Evolutionary conservation across 2,113 vertebrate genomes (phyloP), one percentile per base, ranked within the genome.

Genomic region (Cryptotis parvus): DNA sequence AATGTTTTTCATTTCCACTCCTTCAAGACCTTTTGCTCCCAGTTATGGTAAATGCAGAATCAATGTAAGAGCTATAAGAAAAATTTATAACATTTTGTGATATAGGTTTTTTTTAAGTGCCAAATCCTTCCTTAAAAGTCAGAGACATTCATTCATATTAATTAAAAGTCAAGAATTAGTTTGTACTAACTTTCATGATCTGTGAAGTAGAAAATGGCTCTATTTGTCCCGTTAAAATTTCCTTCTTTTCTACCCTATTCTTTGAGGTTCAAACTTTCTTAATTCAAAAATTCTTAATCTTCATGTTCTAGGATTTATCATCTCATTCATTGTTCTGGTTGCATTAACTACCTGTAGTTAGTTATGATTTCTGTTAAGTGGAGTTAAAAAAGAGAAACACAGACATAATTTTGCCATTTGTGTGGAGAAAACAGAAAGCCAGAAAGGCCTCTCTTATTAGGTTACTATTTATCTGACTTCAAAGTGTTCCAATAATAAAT

Each of bases 391-490:
- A 98, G 95, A 97, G 91, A 96, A 90, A 80, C 94, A 95, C 97
- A 99, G 98, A 98, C 98, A 95, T 80, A 98, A 97, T 97, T 98
- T 98, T 97, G 94, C 96, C 96, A 96, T 98, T 97, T 99, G 98
- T 98, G 97, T 97, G 90, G 72, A 92, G 97, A 98, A 98, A 98
- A 98, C 98, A 98, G 98, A 95, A 97, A 97, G 96, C 84, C 98
- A 98, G 98, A 98, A 97, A 98, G 98, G 97, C 97, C 97, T 96
- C 97, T 83, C 95, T 98, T 98, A 98, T 98, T 98, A 98, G 97
- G 97, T 96, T 97, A 98, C 97, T 97, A 98, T 98, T 97, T 98
- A 98, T 97, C 94, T 97, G 97, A 97, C 95, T 98, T 98, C 94
- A 98, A 97, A 97, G 97, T 94, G 80, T 96, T 93, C 91, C 1